These are phyloP conservation scores for Alectoris magna DNA, from an alignment of 2,797 vertebrate genomes.

Conservation along the genomic window DNA sequence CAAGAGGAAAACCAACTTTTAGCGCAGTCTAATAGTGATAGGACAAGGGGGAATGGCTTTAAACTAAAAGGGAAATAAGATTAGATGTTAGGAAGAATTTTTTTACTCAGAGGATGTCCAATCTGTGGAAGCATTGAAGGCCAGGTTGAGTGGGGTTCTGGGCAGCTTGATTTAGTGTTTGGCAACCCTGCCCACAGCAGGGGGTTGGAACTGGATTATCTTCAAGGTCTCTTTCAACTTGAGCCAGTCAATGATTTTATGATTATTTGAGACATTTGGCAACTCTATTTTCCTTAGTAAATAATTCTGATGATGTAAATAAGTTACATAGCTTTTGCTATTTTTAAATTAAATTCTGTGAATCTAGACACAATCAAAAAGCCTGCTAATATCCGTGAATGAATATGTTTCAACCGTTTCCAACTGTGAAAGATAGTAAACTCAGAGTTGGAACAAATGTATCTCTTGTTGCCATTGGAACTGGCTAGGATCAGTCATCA, in stretches of 20 bases:
- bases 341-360: background rate
- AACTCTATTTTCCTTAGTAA: background rate
- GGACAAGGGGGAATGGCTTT: too few relatives aligned
- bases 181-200: too few relatives aligned
- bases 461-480: background rate
- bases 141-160: background rate
- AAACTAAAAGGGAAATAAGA: too few relatives aligned
- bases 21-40: too few relatives aligned
- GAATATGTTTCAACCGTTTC: background rate
- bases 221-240: background rate
- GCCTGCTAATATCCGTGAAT: background rate
- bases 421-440: background rate
- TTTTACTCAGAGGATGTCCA: too few relatives aligned
- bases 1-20: too few relatives aligned
- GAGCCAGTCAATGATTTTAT: background rate
- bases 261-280: background rate
- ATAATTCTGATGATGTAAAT: background rate
- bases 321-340: background rate
- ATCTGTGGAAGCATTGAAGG: background rate
- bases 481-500: background rate
- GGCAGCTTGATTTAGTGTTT: background rate
- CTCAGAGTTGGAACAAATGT: background rate
- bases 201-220: background rate
- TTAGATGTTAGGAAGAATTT: too few relatives aligned
- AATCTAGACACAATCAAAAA: background rate